Evolutionary conservation across 30 jellyfish, hydroid and myxozoan genomes (phyloP), one percentile per base, ranked within the genome.

Genomic region (Cassiopea xamachana): DNA sequence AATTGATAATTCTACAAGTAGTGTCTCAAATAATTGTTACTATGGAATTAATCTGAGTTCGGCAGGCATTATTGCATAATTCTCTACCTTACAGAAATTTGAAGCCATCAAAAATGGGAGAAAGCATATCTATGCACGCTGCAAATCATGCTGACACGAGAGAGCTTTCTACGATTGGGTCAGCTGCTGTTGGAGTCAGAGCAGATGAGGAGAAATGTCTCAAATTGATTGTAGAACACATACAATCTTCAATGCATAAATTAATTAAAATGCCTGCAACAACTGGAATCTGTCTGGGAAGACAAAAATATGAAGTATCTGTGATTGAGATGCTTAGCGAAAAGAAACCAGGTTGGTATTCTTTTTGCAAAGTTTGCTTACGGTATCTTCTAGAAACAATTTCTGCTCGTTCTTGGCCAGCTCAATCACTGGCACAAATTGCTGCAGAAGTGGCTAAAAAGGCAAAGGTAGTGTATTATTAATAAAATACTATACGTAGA

Each of bases 221-320:
- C 88, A 79, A 79, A 47, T 47, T 79, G 77, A 55, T 79, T 79
- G 15, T 79, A 39, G 88, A 79, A 44, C 88, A 79, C 88, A 82
- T 75, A 75, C 85, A 75, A 75, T 75, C 73, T 75, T 8, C 85
- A 75, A 49, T 39, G 48, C 67, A 79, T 27, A 39, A 79, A 79
- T 82, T 82, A 79, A 82, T 27, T 19, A 55, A 79, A 45, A 79
- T 13, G 17, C 80, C 82, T 46, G 58, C 82, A 79, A 79, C 82
- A 79, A 50, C 88, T 79, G 88, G 88, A 48, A 79, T 79, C 88
- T 45, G 88, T 82, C 44, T 55, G 88, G 88, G 88, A 79, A 79
- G 88, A 55, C 48, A 27, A 79, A 79, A 79, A 79, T 76, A 8
- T 76, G 1, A 45, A 76, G 85, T 75, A 76, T 76, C 85, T 75